Conservation (phyloP, 2,888 invertebrate genomes). For the Ectobius pallidus region DNA sequence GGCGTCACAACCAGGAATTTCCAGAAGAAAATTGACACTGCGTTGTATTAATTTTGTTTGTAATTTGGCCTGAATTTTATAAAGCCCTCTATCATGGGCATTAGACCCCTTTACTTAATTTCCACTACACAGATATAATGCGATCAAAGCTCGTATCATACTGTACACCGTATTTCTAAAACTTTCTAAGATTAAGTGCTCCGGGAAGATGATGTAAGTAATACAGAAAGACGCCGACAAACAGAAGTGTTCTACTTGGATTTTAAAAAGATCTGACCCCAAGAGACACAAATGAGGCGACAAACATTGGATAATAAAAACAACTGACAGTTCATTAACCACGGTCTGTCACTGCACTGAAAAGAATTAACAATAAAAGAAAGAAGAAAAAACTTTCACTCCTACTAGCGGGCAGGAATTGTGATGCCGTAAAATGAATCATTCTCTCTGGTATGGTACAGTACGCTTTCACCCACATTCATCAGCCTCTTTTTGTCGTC, state of each 20-base stretch:
- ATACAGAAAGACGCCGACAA: not conserved
- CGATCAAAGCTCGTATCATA: too few relatives aligned
- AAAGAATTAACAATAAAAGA: not conserved
- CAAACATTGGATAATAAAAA: conserved; percentile 9
- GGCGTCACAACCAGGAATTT: too few relatives aligned
- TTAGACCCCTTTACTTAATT: not conserved
- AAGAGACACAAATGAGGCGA: not conserved
- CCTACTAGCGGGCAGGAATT: not conserved
- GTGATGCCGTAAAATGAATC: not conserved
- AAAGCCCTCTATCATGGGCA: not conserved
- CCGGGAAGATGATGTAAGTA: not conserved
- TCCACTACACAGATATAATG: not conserved
- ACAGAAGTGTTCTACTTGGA: not conserved
- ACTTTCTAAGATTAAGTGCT: not conserved
- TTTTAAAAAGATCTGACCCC: not conserved
- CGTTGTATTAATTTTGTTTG: too few relatives aligned
- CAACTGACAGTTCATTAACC: conserved; percentile 12
- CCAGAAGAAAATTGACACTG: too few relatives aligned
- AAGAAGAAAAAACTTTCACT: conserved; percentile 15
- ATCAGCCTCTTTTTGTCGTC: too few relatives aligned
- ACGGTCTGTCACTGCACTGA: not conserved
- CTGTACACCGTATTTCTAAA: not conserved
- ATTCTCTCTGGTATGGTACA: not conserved
- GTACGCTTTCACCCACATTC: not conserved
- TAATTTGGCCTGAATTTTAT: too few relatives aligned